phyloP scores from a whole-genome alignment of 2,113 vertebrate species.

The Hassar affinis region DNA sequence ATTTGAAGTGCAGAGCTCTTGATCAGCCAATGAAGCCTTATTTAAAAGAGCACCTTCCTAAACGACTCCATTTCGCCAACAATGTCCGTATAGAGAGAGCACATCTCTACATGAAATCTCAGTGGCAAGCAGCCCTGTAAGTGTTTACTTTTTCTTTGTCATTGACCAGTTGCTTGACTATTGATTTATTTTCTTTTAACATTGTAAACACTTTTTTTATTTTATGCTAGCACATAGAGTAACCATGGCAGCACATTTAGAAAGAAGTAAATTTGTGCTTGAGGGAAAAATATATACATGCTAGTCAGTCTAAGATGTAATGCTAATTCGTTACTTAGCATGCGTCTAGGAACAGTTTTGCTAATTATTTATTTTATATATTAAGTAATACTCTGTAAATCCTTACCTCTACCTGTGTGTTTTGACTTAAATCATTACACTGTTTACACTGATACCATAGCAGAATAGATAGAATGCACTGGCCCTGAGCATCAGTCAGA shows the following conservation, averaged over 20 bases:
- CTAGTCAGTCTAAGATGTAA: not conserved
- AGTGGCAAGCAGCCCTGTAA: slow-evolving; percentile 88
- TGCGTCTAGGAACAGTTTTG: too few relatives aligned
- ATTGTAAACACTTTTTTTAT: too few relatives aligned
- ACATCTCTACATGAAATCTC: slow-evolving; percentile 83
- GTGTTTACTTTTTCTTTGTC: slow-evolving; percentile 54
- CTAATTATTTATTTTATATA: too few relatives aligned
- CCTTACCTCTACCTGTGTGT: too few relatives aligned
- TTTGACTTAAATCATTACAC: too few relatives aligned
- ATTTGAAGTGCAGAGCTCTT: slow-evolving; percentile 79
- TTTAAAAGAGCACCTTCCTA: slow-evolving; percentile 86
- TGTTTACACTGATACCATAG: too few relatives aligned
- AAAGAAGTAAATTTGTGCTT: not conserved
- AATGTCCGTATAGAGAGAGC: slow-evolving; percentile 88
- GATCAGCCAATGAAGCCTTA: slow-evolving; percentile 89
- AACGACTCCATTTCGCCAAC: slow-evolving; percentile 88
- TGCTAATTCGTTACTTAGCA: not conserved
- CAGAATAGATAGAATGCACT: too few relatives aligned
- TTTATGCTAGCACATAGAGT: not conserved
- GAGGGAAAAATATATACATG: not conserved
- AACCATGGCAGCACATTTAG: not conserved
- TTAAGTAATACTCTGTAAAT: too few relatives aligned
- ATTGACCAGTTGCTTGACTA: not conserved
- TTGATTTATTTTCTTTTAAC: not conserved
- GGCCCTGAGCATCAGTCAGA: too few relatives aligned